phyloP scores from a whole-genome alignment of 2,113 vertebrate species.

The Ptyas mucosa region DNA sequence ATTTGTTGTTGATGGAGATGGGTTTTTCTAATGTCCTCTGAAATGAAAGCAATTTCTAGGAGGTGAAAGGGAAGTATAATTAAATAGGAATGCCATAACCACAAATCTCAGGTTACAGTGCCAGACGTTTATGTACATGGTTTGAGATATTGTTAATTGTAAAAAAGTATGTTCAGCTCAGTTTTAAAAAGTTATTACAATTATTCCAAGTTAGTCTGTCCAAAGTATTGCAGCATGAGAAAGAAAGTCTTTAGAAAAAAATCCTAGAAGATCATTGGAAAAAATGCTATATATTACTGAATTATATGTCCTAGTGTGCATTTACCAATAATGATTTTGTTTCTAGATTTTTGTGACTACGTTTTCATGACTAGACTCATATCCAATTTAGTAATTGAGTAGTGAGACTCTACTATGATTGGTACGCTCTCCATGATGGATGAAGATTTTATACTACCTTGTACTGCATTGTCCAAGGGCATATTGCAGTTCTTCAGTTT shows the following conservation, averaged over 20 bases:
- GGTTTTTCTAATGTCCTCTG: constrained; percentile 40
- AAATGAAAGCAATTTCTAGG: constrained; percentile 19
- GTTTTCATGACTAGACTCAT: not conserved
- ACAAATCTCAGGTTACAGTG: not conserved
- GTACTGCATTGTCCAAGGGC: not conserved
- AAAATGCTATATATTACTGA: not conserved
- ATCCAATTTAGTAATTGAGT: not conserved
- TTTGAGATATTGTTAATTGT: constrained; percentile 22
- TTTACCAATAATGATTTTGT: not conserved
- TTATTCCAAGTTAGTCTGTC: not conserved
- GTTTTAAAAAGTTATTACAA: constrained; percentile 19
- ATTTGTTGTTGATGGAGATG: constrained; percentile 44
- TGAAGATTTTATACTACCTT: not conserved
- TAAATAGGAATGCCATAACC: not conserved
- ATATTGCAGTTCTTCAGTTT: not conserved
- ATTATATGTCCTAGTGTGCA: not conserved
- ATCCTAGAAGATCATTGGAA: not conserved
- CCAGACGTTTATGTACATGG: not conserved
- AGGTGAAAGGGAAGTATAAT: not conserved
- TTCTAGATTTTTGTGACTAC: not conserved
- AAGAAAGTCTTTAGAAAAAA: not conserved
- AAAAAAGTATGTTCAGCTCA: not conserved
- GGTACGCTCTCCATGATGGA: not conserved
- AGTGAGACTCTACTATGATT: not conserved
- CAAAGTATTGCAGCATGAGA: not conserved